Percentiles rank a stretch among this genome's conserved stretches.
Evolutionary conservation across 2,888 invertebrate genomes (phyloP).

Genomic region (Apodemia hepburni): DNA sequence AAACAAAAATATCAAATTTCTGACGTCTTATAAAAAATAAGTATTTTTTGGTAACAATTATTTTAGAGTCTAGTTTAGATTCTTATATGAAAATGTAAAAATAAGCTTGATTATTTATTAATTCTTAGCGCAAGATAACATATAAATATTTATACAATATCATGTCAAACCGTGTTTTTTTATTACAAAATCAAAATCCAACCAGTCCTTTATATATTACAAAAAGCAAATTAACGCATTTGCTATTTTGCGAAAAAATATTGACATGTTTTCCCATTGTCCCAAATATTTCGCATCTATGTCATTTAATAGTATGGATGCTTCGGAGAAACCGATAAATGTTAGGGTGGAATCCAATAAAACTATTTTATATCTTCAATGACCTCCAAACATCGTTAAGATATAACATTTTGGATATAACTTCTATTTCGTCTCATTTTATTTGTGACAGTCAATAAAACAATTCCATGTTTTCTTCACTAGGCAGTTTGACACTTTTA

Average conservation of each 20-base stretch:
- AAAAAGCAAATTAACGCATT: background rate
- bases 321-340: constrained; percentile 5
- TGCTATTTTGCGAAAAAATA: background rate
- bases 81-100: too few relatives aligned
- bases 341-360: constrained; percentile 16
- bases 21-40: too few relatives aligned
- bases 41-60: too few relatives aligned
- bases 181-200: background rate
- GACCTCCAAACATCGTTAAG: constrained; percentile 21
- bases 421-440: constrained; percentile 40
- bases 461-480: constrained; percentile 52
- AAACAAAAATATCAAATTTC: too few relatives aligned
- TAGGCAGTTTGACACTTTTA: constrained; percentile 58
- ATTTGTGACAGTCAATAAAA: constrained; percentile 59
- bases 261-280: background rate
- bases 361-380: constrained; percentile 17
- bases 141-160: background rate
- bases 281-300: constrained; percentile 2
- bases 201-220: background rate
- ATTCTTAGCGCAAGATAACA: too few relatives aligned
- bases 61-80: too few relatives aligned
- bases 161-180: background rate
- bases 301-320: constrained; percentile 6
- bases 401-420: constrained; percentile 22
- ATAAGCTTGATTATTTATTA: too few relatives aligned